phyloP scores from a whole-genome alignment of 2,888 invertebrate genomes.

The Hyposoter dolosus region DNA sequence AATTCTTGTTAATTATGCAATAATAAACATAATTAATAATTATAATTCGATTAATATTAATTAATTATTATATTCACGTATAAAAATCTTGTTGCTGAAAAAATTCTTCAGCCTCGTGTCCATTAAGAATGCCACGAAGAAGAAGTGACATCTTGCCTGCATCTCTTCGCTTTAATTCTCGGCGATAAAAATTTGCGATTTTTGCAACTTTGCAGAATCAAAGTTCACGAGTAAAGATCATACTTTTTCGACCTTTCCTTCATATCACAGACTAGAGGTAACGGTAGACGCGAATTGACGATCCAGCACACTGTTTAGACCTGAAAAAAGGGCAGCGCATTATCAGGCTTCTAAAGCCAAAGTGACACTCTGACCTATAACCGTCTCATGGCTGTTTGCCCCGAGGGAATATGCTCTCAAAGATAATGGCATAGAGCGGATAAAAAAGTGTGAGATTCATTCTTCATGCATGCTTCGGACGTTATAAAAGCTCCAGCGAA shows the following conservation, averaged over 20 bases:
- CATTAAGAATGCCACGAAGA: too few species aligned
- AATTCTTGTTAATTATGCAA: too few species aligned
- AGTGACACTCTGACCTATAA: slow-evolving; percentile 44
- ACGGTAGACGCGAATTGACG: slow-evolving; percentile 56
- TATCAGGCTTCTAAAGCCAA: slow-evolving; percentile 44
- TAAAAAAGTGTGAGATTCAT: slow-evolving; percentile 8
- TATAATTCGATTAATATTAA: too few species aligned
- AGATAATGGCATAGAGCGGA: slow-evolving; percentile 73
- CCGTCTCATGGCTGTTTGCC: slow-evolving; percentile 71
- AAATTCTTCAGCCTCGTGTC: too few species aligned
- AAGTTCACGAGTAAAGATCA: not conserved
- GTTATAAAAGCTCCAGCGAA: slow-evolving; percentile 73
- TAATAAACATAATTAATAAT: too few species aligned
- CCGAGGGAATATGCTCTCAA: slow-evolving; percentile 77
- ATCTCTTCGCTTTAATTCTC: too few species aligned
- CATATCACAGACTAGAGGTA: not conserved
- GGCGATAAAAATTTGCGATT: too few species aligned
- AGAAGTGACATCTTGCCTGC: too few species aligned
- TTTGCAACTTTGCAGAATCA: not conserved
- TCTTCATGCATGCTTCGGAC: slow-evolving; percentile 61
- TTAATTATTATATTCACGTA: too few species aligned
- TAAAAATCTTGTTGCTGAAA: too few species aligned
- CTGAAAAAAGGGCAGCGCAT: not conserved
- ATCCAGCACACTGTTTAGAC: slow-evolving; percentile 60
- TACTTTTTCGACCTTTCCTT: not conserved